Conservation (phyloP, 2,113 vertebrate genomes). For the Myiagra hebetior region DNA sequence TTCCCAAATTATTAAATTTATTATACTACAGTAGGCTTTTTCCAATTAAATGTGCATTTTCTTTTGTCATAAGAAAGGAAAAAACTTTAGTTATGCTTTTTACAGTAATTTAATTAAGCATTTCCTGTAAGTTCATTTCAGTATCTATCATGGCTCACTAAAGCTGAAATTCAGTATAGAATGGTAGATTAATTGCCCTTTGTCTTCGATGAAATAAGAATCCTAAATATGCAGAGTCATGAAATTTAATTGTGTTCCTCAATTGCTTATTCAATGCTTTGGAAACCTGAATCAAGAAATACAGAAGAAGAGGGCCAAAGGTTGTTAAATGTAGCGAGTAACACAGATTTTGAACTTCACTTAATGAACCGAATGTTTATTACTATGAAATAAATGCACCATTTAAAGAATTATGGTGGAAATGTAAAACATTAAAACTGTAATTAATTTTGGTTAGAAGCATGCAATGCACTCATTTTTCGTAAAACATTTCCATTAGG, state of each 20-base stretch:
- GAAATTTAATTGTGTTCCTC: conserved; percentile 86
- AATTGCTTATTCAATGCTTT: conserved; percentile 79
- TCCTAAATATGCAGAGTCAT: conserved; percentile 85
- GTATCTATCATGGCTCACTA: conserved; percentile 82
- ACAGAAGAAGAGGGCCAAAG: conserved; percentile 69
- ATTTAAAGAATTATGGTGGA: conserved; percentile 78
- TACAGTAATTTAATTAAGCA: conserved; percentile 86
- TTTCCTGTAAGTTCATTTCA: conserved; percentile 80
- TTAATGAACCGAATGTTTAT: conserved; percentile 91
- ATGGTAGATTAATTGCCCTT: conserved; percentile 85
- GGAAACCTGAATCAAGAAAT: conserved; percentile 72
- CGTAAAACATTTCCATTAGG: conserved; percentile 69
- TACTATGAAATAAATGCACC: conserved; percentile 79
- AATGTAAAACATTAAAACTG: conserved; percentile 73
- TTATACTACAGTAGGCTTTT: conserved; percentile 21
- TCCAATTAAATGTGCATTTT: conserved; percentile 63
- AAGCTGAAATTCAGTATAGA: conserved; percentile 77
- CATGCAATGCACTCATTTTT: conserved; percentile 66
- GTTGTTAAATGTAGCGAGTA: conserved; percentile 85
- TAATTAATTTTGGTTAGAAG: conserved; percentile 80
- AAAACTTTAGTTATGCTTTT: conserved; percentile 65
- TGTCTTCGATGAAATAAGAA: conserved; percentile 85
- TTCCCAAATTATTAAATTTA: conserved; percentile 32
- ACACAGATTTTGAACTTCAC: conserved; percentile 80
- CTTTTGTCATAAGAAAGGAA: conserved; percentile 54